Evolutionary conservation across 2,797 vertebrate genomes (phyloP), one percentile per base, ranked within the genome.

Genomic region (Picus viridis): DNA sequence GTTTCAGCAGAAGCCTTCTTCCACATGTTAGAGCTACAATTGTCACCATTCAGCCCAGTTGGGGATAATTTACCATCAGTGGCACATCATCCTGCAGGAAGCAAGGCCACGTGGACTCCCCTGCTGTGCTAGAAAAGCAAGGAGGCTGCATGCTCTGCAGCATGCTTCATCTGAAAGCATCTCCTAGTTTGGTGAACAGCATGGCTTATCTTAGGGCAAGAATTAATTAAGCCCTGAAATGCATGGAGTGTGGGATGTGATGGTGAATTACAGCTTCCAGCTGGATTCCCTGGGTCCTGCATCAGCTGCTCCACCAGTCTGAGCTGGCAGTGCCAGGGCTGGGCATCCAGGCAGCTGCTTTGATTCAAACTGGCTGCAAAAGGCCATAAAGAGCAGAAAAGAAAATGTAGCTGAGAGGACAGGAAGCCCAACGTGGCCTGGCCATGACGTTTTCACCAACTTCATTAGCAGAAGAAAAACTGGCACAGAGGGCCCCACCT

Each of bases 171-270:
- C 49, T 8, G 34, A 32, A n/a, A 86, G 59, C n/a, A 20, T 47
- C 3, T 0, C 34, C 75, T 54, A 10, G 19, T 18, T 62, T 76
- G 34, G 39, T 2, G 1, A 72, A 20, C 22, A 26, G 20, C 0
- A 0, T 56, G 59, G 53, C 36, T 81, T 58, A 9, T 34, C 59
- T 45, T 24, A 18, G 16, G 43, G 67, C 19, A 39, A 82, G 80
- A 91, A 82, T 86, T 89, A 89, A 88, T 91, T 76, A 92, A 88
- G n/a, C 17, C 53, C 61, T 65, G 64, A 84, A 89, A 67, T 24
- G 17, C 71, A 45, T 2, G 0, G 2, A 51, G 23, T 18, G 26
- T n/a, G 72, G 34, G 57, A n/a, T n/a, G 27, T 22, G 43, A 76
- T 27, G 68, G 34, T 19, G 77, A 81, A 57, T 83, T 83, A 67